A percentile compares a stretch with the other conserved stretches of the same genome.
Evolutionary conservation across 2,113 vertebrate species (phyloP).

Genomic region (Neolamprologus sp.): DNA sequence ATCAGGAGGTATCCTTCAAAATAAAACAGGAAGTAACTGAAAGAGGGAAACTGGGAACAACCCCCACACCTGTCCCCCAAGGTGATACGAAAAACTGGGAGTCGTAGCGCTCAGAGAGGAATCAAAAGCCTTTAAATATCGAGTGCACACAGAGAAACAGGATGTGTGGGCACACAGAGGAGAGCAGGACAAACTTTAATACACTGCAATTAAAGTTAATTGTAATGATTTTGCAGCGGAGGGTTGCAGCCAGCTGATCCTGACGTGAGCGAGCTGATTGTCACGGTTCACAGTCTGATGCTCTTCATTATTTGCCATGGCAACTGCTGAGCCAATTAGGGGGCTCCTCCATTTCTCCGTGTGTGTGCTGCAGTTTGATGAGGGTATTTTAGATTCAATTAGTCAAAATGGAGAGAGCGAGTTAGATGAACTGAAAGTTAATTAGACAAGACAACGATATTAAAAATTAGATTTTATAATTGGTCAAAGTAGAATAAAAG

Average conservation of each 20-base stretch:
- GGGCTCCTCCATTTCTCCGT: neutral
- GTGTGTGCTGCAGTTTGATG: neutral
- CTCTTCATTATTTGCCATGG: neutral
- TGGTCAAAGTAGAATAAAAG: neutral
- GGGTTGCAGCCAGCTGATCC: neutral
- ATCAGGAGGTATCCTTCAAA: neutral
- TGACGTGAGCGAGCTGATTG: neutral
- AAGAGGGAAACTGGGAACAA: neutral
- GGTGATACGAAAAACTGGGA: neutral
- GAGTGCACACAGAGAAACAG: neutral
- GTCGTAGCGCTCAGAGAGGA: neutral
- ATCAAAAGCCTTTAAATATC: accelerated
- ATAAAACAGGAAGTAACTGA: neutral
- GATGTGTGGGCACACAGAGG: neutral
- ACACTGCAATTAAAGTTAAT: neutral
- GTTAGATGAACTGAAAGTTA: neutral
- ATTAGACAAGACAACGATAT: neutral
- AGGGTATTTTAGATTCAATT: neutral
- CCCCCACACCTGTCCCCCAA: neutral
- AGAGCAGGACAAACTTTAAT: neutral
- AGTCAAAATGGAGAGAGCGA: neutral
- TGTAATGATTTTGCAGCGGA: neutral
- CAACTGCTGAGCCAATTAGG: neutral
- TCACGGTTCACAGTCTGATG: neutral
- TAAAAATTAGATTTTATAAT: neutral